Conservation (phyloP, 2,888 invertebrate species). For the Dorcus parallelipipedus region DNA sequence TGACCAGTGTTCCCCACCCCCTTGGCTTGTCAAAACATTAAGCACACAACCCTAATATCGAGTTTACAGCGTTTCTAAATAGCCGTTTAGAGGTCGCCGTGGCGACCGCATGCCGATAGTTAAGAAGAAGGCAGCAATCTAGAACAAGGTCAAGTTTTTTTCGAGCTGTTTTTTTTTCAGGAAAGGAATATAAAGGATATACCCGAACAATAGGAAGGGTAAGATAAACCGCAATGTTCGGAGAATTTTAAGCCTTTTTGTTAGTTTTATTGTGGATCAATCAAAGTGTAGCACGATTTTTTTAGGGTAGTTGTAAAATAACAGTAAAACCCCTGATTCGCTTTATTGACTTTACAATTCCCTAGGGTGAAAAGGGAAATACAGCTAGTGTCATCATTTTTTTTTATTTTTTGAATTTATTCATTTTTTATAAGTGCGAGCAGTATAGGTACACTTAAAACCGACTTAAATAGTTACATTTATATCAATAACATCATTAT, state of each 20-base stretch:
- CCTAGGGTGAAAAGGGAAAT: too few species aligned
- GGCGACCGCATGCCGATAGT: slow-evolving; percentile 36
- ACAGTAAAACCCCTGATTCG: not conserved
- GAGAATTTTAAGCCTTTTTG: slow-evolving; percentile 18
- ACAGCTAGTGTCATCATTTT: too few species aligned
- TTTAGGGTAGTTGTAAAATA: slow-evolving; percentile 6
- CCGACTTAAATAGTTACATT: too few species aligned
- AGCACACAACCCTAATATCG: slow-evolving; percentile 42
- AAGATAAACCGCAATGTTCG: slow-evolving; percentile 4
- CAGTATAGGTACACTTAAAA: not conserved
- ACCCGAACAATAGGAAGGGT: slow-evolving; percentile 10
- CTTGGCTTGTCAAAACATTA: slow-evolving; percentile 36
- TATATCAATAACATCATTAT: too few species aligned
- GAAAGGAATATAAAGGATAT: slow-evolving; percentile 10
- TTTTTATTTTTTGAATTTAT: too few species aligned
- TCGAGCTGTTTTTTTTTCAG: slow-evolving; percentile 22
- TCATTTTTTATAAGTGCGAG: not conserved
- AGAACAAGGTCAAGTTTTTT: slow-evolving; percentile 34
- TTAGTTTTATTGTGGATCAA: slow-evolving; percentile 14
- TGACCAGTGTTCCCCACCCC: slow-evolving; percentile 30
- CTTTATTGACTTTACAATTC: too few species aligned
- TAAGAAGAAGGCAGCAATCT: slow-evolving; percentile 22
- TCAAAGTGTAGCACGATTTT: slow-evolving; percentile 9
- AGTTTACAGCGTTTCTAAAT: slow-evolving; percentile 36
- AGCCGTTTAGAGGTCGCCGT: slow-evolving; percentile 36